Conservation (phyloP, 2,797 vertebrate species). For the Capromys pilorides region DNA sequence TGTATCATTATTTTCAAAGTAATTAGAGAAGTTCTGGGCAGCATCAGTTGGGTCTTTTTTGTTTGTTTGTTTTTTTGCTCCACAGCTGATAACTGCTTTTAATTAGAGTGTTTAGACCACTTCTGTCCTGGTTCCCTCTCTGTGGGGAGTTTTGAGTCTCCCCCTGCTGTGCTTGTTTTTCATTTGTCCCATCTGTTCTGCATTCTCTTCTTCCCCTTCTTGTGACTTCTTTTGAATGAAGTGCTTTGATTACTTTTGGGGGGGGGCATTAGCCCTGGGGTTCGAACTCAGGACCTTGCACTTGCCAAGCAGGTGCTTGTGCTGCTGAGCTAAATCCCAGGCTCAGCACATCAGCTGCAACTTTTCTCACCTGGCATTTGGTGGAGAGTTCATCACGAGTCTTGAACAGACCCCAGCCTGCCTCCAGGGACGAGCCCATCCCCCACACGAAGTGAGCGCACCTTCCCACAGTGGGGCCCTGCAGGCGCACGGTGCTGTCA, state of each 20-base stretch:
- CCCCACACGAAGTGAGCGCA: accelerated
- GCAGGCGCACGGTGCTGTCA: no score
- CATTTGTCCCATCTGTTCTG: not conserved
- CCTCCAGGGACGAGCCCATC: not conserved
- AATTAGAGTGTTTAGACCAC: not conserved
- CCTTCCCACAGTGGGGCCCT: not conserved
- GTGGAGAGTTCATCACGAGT: not conserved
- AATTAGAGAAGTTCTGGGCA: not conserved
- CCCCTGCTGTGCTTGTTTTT: not conserved
- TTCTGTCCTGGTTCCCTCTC: no score
- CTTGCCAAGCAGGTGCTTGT: no score
- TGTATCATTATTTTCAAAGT: not conserved
- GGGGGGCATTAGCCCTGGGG: no score
- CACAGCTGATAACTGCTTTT: not conserved
- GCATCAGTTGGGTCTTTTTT: not conserved
- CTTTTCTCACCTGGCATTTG: not conserved
- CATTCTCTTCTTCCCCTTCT: not conserved
- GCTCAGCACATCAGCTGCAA: not conserved
- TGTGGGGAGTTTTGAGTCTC: no score
- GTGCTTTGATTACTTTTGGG: not conserved
- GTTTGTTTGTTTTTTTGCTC: not conserved
- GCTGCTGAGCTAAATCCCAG: no score
- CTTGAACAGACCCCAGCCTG: not conserved
- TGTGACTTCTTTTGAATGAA: not conserved
- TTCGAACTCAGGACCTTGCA: no score